These are phyloP conservation scores for Tortrix viridana DNA, from an alignment of 2,888 invertebrate species.

Conservation along the genomic window DNA sequence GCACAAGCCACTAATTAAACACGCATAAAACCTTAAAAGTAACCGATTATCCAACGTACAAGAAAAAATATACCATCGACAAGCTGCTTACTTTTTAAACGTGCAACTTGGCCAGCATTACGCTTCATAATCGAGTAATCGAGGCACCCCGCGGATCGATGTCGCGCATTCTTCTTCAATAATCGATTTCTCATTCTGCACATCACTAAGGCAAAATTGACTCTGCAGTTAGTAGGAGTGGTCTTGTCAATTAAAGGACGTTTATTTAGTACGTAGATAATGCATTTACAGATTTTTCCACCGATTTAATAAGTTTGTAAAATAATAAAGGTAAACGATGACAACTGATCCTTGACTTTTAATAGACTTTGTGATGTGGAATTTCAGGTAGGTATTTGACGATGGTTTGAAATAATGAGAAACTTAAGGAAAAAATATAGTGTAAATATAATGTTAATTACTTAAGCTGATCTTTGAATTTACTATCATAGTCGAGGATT, in stretches of 20 bases:
- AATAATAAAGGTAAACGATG: slow-evolving; percentile 24
- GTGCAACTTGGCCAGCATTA: slow-evolving; percentile 40
- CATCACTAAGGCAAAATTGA: slow-evolving; percentile 42
- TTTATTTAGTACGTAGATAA: neutral
- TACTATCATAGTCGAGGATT: no score
- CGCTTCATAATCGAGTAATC: slow-evolving; percentile 58
- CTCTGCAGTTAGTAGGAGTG: neutral
- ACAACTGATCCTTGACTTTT: slow-evolving; percentile 30
- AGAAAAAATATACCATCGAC: slow-evolving; percentile 1
- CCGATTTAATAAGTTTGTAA: slow-evolving; percentile 7
- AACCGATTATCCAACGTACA: neutral
- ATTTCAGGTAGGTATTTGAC: slow-evolving; percentile 12
- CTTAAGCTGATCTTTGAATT: neutral
- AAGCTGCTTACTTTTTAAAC: slow-evolving; percentile 29
- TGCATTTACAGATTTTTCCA: neutral
- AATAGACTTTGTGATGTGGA: slow-evolving; percentile 24
- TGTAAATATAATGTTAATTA: neutral
- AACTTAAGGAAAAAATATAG: neutral
- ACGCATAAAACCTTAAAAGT: neutral
- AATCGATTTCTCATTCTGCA: slow-evolving; percentile 56
- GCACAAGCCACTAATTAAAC: no score
- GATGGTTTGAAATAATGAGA: slow-evolving; percentile 2
- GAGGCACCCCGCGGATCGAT: slow-evolving; percentile 55
- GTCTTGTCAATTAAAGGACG: neutral
- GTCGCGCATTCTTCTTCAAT: slow-evolving; percentile 57